Conservation (phyloP, 2,113 vertebrate species). For the Nothobranchius furzeri region DNA sequence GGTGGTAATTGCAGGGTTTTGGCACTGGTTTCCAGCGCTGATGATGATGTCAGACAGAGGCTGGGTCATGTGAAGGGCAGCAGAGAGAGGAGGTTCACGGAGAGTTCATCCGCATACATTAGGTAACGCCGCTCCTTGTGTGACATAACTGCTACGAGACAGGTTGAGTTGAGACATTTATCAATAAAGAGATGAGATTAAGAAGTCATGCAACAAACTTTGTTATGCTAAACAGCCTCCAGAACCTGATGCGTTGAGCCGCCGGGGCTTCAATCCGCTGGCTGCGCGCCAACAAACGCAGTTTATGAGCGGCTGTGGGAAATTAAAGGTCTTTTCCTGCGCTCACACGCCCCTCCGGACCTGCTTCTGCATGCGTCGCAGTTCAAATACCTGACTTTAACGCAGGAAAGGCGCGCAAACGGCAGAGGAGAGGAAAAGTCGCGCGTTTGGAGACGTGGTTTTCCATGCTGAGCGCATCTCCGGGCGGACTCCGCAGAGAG, state of each 20-base stretch:
- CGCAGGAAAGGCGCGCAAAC: constrained; percentile 54
- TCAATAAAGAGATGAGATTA: constrained; percentile 75
- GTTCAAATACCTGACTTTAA: constrained; percentile 54
- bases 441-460: not conserved
- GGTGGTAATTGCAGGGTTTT: constrained; percentile 43
- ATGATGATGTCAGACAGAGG: constrained; percentile 88
- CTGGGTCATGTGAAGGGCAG: constrained; percentile 97
- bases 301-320: constrained; percentile 7
- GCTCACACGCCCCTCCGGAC: constrained; percentile 35
- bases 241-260: constrained; percentile 3
- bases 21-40: constrained; percentile 83
- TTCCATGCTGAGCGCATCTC: constrained; percentile 5
- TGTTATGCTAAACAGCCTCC: constrained; percentile 60
- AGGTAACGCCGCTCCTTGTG: constrained; percentile 90
- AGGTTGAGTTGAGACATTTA: constrained; percentile 87
- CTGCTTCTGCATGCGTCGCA: constrained; percentile 72
- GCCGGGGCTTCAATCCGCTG: constrained; percentile 5
- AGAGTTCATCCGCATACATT: constrained; percentile 98
- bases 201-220: constrained; percentile 50
- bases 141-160: constrained; percentile 94
- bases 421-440: constrained; percentile 19
- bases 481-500: constrained; percentile 9
- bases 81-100: constrained; percentile 92
- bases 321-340: constrained; percentile 8
- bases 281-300: constrained; percentile 20